These are phyloP conservation scores for Cybosia mesomella DNA, from an alignment of 2,888 invertebrate species.

Conservation along the genomic window DNA sequence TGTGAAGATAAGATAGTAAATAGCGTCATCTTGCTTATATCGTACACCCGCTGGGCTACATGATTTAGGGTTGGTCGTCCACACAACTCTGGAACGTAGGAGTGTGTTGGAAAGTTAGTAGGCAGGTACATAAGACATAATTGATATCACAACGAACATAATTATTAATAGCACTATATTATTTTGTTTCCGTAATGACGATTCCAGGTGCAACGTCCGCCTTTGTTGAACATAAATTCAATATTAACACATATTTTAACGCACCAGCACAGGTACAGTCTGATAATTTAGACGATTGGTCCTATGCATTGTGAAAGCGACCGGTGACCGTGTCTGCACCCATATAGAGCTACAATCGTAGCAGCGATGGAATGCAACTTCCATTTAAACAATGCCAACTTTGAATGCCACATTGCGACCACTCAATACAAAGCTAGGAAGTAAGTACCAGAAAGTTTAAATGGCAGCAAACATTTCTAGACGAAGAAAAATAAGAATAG, in stretches of 20 bases:
- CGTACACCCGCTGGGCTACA: neutral
- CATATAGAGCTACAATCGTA: constrained; percentile 60
- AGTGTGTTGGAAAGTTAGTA: neutral
- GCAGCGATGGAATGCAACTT: constrained; percentile 60
- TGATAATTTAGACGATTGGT: constrained; percentile 50
- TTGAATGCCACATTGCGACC: constrained; percentile 46
- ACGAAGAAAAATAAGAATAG: neutral
- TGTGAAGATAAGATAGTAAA: neutral
- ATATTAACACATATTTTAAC: constrained; percentile 4
- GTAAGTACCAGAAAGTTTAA: constrained; percentile 19
- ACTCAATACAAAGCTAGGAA: constrained; percentile 44
- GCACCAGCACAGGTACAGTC: constrained; percentile 34
- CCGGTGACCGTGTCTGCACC: constrained; percentile 56
- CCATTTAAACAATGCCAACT: constrained; percentile 59
- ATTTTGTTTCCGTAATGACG: constrained; percentile 25
- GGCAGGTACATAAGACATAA: neutral
- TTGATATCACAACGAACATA: neutral
- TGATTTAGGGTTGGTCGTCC: too few relatives aligned
- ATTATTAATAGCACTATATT: too few relatives aligned
- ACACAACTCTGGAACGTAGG: neutral
- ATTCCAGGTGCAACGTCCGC: constrained; percentile 20
- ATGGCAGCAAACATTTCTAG: neutral
- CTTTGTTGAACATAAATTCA: constrained; percentile 21
- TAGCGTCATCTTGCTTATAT: neutral
- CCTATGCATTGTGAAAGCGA: constrained; percentile 49